phyloP scores from a whole-genome alignment of 2,888 invertebrate genomes.

The Rhorus exstirpatorius region DNA sequence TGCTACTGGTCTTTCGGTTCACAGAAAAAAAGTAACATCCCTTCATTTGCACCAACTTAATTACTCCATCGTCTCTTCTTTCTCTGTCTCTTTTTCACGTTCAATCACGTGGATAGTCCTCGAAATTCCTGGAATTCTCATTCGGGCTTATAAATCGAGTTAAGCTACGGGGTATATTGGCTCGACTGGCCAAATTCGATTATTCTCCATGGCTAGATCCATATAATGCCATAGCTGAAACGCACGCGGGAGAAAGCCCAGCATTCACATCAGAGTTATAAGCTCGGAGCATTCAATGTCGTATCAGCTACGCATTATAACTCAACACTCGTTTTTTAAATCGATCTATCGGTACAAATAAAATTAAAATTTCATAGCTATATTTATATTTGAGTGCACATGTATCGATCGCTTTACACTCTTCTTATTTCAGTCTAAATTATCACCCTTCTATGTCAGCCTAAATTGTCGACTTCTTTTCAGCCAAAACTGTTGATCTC shows the following conservation, averaged over 20 bases:
- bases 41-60: too few species aligned
- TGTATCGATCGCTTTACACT: too few species aligned
- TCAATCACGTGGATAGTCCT: conserved; percentile 23
- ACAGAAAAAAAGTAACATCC: too few species aligned
- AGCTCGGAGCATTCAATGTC: neutral
- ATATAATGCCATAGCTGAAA: conserved; percentile 56
- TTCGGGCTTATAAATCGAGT: conserved; percentile 75
- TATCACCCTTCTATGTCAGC: too few species aligned
- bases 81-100: conserved; percentile 24
- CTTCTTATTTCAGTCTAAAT: too few species aligned
- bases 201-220: conserved; percentile 72
- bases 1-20: too few species aligned
- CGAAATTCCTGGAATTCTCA: conserved; percentile 74
- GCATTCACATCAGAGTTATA: neutral
- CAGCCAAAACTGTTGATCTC: too few species aligned
- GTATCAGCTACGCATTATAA: neutral
- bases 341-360: too few species aligned
- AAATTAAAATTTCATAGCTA: too few species aligned
- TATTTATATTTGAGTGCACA: too few species aligned
- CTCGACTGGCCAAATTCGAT: conserved; percentile 76
- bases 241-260: conserved; percentile 14
- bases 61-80: neutral
- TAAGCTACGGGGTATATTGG: conserved; percentile 74
- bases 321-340: neutral
- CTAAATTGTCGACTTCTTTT: too few species aligned